Evolutionary conservation across 2,888 invertebrate genomes (phyloP).

Genomic region (Vannuccia rotundouncinata): DNA sequence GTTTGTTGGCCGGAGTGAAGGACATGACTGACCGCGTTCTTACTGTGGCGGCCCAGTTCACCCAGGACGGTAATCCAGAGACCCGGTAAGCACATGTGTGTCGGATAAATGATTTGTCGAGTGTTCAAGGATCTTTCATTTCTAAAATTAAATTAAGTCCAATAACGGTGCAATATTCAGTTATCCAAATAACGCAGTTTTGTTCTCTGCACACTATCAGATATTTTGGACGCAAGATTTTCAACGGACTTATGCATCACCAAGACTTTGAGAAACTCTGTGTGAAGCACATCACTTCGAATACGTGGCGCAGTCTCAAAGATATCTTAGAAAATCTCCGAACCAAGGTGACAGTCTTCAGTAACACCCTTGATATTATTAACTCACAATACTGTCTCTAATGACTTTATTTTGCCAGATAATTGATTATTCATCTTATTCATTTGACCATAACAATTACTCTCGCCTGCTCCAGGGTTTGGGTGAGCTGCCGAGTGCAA

Average conservation of each 20-base stretch:
- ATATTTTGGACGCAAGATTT: constrained; percentile 70
- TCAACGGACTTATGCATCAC: constrained; percentile 68
- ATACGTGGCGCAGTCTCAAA: constrained; percentile 72
- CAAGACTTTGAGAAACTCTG: constrained; percentile 70
- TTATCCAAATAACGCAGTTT: no score
- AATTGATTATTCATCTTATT: no score
- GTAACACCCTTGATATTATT: no score
- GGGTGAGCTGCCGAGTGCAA: not conserved
- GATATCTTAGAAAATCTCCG: constrained; percentile 70
- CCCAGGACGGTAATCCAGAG: constrained; percentile 78
- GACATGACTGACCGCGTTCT: constrained; percentile 75
- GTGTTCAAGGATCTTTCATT: no score
- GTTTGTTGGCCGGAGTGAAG: constrained; percentile 66
- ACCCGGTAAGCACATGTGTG: constrained; percentile 62
- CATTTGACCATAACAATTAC: no score
- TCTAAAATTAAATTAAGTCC: no score
- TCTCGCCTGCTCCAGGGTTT: not conserved
- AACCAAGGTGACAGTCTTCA: constrained; percentile 54
- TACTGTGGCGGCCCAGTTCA: constrained; percentile 71
- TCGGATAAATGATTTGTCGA: constrained; percentile 37
- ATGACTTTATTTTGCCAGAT: no score
- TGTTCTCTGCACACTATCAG: constrained; percentile 52
- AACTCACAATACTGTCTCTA: no score
- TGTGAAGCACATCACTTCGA: constrained; percentile 71
- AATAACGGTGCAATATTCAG: no score